A percentile compares a stretch with the other conserved stretches of the same genome.
phyloP scores from a whole-genome alignment of 2,888 invertebrate species.

The Alsophila aescularia region DNA sequence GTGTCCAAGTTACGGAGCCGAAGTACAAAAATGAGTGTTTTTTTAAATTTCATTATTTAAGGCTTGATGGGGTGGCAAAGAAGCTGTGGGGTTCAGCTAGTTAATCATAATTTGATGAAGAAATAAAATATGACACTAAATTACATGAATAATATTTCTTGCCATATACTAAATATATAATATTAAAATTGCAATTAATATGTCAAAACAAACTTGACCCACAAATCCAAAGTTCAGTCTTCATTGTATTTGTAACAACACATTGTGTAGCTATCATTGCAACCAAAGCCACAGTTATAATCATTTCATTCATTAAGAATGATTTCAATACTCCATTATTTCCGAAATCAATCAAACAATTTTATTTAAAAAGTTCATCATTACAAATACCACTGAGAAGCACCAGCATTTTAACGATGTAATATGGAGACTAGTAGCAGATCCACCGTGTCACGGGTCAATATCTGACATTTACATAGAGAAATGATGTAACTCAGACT shows the following conservation, averaged over 20 bases:
- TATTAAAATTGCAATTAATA: conserved; percentile 1
- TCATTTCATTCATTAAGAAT: conserved; percentile 9
- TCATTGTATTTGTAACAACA: conserved; percentile 11
- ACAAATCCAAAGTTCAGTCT: conserved; percentile 13
- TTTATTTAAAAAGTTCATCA: conserved; percentile 20
- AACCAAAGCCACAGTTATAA: conserved; percentile 7
- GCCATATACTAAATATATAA: neutral
- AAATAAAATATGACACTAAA: too few species aligned
- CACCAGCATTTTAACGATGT: conserved; percentile 17
- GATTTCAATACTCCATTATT: conserved; percentile 25
- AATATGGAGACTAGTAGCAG: conserved; percentile 60
- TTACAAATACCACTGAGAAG: conserved; percentile 11
- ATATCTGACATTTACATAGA: conserved; percentile 77
- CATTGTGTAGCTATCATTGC: conserved; percentile 20
- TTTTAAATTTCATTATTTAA: too few species aligned
- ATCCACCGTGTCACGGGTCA: conserved; percentile 70
- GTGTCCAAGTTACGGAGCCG: too few species aligned
- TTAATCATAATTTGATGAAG: too few species aligned
- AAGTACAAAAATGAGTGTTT: too few species aligned
- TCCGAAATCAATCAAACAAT: conserved; percentile 18
- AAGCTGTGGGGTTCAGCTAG: too few species aligned
- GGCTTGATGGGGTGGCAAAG: too few species aligned
- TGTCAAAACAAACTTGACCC: conserved; percentile 18
- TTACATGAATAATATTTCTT: too few species aligned
- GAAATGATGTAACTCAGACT: conserved; percentile 62